A percentile compares a stretch with the other conserved stretches of the same genome.
Conservation (phyloP, 2,797 vertebrate species). For the Pangasius larnaudii region DNA sequence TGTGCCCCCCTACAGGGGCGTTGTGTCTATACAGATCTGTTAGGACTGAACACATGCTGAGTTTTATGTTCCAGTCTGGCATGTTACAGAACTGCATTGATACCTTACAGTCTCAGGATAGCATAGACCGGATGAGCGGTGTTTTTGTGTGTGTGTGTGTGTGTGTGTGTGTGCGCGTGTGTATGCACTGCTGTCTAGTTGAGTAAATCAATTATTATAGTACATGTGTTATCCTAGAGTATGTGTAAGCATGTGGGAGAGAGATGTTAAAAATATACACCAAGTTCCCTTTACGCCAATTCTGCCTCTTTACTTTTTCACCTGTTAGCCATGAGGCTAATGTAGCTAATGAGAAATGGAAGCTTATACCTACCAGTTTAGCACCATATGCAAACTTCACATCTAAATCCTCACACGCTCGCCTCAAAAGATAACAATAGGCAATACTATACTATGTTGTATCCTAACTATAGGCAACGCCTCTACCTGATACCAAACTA, state of each 20-base stretch:
- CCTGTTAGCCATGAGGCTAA: background rate
- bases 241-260: too few species aligned
- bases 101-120: slow-evolving; percentile 26
- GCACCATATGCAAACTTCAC: background rate
- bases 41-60: slow-evolving; percentile 39
- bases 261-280: slow-evolving; percentile 1
- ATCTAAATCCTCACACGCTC: background rate
- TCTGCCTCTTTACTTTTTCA: background rate
- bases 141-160: background rate
- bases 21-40: slow-evolving; percentile 25
- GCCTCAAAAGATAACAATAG: background rate
- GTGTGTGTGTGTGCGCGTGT: slow-evolving; percentile 9
- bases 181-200: background rate
- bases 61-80: slow-evolving; percentile 42
- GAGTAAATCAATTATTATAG: slow-evolving; percentile 6
- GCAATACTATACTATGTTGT: too few species aligned
- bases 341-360: background rate
- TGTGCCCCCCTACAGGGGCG: slow-evolving; percentile 2
- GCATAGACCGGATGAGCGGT: slow-evolving; percentile 12
- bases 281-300: background rate
- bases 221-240: background rate
- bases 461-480: background rate
- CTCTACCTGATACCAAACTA: background rate
- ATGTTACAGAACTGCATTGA: slow-evolving; percentile 35
- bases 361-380: background rate